Base-by-base conservation (phyloP, 2,797 vertebrate species). In the Danio jaintianensis region DNA sequence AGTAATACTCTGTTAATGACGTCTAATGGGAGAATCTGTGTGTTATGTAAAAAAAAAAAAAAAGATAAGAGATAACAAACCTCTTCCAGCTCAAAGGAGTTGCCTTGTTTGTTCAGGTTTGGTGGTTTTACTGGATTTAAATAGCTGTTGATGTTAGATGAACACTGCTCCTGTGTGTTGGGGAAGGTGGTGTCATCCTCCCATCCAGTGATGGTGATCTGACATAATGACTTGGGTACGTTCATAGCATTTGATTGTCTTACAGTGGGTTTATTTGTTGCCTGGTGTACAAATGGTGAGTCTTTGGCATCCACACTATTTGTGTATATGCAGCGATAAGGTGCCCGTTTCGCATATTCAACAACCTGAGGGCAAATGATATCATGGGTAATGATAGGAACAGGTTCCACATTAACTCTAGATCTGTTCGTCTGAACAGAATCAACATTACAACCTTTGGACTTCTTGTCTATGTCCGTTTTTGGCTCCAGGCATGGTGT, bases 61-160 rank as follows among this genome's bases (percentile, higher is more conserved):
- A 68, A 74, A n/a, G 29, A 73, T 7, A 42, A 20, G 78, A 53
- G 79, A 45, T 18, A 55, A 72, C 1, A 4, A 90, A 95, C 94
- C 94, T 96, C 94, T 73, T 95, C 94, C 73, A 94, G 85, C 84
- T 95, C 94, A 38, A 94, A 94, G 50, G 93, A 94, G 75, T 94
- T 94, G 15, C 80, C 85, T 8, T 86, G 87, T 68, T 86, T 88
- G 9, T 79, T 81, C 62, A 48, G 71, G 67, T 75, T 29, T 20
- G 62, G 84, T 12, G 83, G 77, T 7, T 55, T 83, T 22, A 22
- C 1, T 3, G 90, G 91, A 6, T 86, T 90, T 70, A 92, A 86
- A 76, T 79, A 90, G 87, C 56, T 81, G 73, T 5, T 84, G 45
- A 85, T 84, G 61, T 15, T 73, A 64, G 58, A 48, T 18, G 78